These are phyloP conservation scores for Pachyseris speciosa DNA, from an alignment of 64 coral and sea anemone genomes.

Conservation along the genomic window DNA sequence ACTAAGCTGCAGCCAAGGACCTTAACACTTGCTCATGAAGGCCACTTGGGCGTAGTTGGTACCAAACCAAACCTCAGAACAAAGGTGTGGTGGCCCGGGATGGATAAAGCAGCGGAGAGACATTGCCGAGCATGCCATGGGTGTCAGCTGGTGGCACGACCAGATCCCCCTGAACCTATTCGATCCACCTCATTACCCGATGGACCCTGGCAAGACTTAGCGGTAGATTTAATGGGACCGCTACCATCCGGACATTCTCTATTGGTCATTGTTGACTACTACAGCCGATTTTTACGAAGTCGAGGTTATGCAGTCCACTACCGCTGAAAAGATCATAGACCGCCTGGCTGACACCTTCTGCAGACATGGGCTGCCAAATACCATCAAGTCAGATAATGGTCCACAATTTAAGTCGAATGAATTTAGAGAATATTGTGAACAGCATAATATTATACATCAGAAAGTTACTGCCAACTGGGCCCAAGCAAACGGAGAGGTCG, in stretches of 20 bases:
- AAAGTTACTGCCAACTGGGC: constrained; percentile 40
- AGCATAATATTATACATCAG: constrained; percentile 8
- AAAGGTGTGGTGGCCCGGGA: constrained; percentile 58
- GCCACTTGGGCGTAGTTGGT: constrained; percentile 28
- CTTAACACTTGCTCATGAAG: constrained; percentile 26
- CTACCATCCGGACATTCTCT: constrained; percentile 21
- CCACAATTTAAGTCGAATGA: constrained; percentile 19
- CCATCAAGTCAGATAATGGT: constrained; percentile 5
- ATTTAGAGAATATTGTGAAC: constrained; percentile 40
- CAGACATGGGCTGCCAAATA: constrained; percentile 16
- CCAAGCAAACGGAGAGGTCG: constrained; percentile 48
- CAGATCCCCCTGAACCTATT: constrained; percentile 47
- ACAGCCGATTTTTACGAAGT: constrained; percentile 42
- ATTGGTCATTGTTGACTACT: constrained; percentile 46
- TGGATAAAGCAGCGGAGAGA: constrained; percentile 58
- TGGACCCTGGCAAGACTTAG: constrained; percentile 41
- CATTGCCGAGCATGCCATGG: constrained; percentile 55
- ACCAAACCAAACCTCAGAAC: constrained; percentile 61
- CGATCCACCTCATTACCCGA: constrained; percentile 21
- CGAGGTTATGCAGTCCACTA: constrained; percentile 23
- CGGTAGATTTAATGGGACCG: constrained; percentile 13
- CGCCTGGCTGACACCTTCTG: constrained; percentile 4
- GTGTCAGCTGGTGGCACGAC: constrained; percentile 45
- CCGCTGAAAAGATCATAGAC: constrained; percentile 14
- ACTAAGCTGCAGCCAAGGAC: not conserved